These are phyloP conservation scores for Pao palembangensis DNA, from an alignment of 2,113 vertebrate species.

Conservation along the genomic window DNA sequence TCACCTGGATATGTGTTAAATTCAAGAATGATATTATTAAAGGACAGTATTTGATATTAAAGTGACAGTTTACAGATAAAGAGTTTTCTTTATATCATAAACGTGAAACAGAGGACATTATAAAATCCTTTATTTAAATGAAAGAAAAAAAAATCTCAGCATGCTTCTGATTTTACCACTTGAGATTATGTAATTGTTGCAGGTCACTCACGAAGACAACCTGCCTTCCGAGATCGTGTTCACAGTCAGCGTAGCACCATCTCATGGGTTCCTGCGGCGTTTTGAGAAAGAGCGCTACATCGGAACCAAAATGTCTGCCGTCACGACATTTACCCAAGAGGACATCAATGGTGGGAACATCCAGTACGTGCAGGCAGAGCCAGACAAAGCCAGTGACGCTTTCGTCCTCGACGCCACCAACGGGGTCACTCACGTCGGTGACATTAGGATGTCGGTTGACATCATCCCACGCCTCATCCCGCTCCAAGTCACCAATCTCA, in stretches of 20 bases:
- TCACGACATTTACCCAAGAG: constrained; percentile 81
- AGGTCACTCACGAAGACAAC: constrained; percentile 83
- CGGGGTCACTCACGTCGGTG: constrained; percentile 72
- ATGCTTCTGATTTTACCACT: background rate
- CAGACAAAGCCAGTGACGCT: constrained; percentile 69
- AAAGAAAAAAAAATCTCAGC: constrained; percentile 15
- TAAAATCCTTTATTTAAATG: constrained; percentile 17
- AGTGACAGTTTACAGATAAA: no score
- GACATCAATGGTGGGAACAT: constrained; percentile 80
- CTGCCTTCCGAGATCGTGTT: constrained; percentile 82
- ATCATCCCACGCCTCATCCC: constrained; percentile 82
- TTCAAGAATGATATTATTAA: no score
- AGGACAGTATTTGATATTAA: no score
- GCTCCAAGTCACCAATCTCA: constrained; percentile 80
- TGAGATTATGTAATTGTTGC: constrained; percentile 28
- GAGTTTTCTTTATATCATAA: no score
- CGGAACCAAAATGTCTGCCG: constrained; percentile 60
- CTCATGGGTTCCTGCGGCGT: constrained; percentile 76
- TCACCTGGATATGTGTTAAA: no score
- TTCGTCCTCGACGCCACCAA: constrained; percentile 80
- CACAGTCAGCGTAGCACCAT: constrained; percentile 70
- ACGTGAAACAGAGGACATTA: background rate
- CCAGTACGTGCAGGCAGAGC: constrained; percentile 80
- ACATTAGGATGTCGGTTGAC: constrained; percentile 77
- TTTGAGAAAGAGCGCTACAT: constrained; percentile 70